Evolutionary conservation across 2,888 invertebrate genomes (phyloP), one percentile per base, ranked within the genome.

Genomic region (Xylophagus ater): DNA sequence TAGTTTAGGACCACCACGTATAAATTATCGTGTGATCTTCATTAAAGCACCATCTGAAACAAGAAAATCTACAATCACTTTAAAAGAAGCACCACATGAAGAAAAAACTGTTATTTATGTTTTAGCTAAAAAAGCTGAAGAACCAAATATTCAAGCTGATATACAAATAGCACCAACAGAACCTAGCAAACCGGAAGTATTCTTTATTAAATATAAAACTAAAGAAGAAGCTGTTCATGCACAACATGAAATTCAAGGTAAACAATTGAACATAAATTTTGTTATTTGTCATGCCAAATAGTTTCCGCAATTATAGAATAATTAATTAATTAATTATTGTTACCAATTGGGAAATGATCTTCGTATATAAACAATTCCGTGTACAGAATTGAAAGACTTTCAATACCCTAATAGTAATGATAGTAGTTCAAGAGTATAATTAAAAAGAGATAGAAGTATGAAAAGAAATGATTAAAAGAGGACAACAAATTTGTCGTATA

Each of bases 111-210:
- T 42, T 14, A 38, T 42, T 26, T 42, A 42, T 34, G 42, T 42
- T 20, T 30, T 42, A 15, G 38, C 31, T 31, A 37, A 38, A 28
- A 42, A 42, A 26, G 38, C 34, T 15, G 42, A 42, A 31, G 37
- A 29, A 34, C 15, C 24, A 24, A 37, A 42, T 42, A 34, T 42
- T 26, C 34, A 42, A 14, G 40, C 59, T 1, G 53, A 55, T 15
- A 41, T 34, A 23, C 15, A 23, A n/a, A n/a, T n/a, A n/a, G n/a
- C n/a, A 7, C 34, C 25, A 8, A 34, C 34, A 4, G 37, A 42
- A 33, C 42, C 42, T 4, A 34, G 37, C 20, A 42, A 42, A 30
- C 42, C 42, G 10, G 42, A 42, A 34, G 42, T 42, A n/a, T 42
- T 34, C 37, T 42, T 42, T 26, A 42, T 42, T 13, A 37, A 42